Base-by-base conservation (phyloP, 2,888 invertebrate genomes). In the Acronicta alni region DNA sequence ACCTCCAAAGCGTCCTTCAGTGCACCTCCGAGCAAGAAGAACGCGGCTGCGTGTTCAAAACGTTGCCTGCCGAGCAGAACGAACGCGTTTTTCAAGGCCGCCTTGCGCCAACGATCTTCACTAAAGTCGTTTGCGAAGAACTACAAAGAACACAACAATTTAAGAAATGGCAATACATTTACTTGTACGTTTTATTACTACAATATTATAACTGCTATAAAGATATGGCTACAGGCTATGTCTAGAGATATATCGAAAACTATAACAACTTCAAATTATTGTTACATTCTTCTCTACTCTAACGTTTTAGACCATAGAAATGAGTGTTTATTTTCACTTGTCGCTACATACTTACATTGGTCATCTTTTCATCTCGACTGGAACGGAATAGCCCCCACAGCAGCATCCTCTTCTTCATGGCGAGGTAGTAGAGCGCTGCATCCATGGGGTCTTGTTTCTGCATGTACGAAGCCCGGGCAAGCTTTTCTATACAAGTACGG, bases 11-110 rank as follows among this genome's bases (percentile, higher is more conserved):
- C 99, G 90, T 99, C 99, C 79, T 98, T 97, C 30, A 99, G 91
- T 32, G 98, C 97, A 18, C 98, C 99, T 18, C 98, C 99, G 6
- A 99, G 94, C 53, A 99, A 94, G 91, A 99, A 99, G 94, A 99
- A 99, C 0, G 99, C 99, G 0, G 99, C 99, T 0, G 99, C 99
- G 85, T 99, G 99, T 64, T 98, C 98, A 87, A 99, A 99, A 48
- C 99, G 90, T 89, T 99, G 99, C 84, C 98, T 98, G 3, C 99
- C 98, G 38, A 99, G 95, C 41, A 99, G 91, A 2, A 98, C 99
- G 86, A 99, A 99, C 0, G 99, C 99, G 89, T 99, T 99, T 92
- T 99, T 99, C 66, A 99, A 89, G 0, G 99, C 99, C 0, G 99
- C 99, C 85, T 98, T 99, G 17, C 99, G 96, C 99, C 99, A 99